Percentiles rank a stretch among this genome's conserved stretches.
These are phyloP conservation scores for Eupithecia inturbata DNA, from an alignment of 2,888 invertebrate species.

Conservation along the genomic window DNA sequence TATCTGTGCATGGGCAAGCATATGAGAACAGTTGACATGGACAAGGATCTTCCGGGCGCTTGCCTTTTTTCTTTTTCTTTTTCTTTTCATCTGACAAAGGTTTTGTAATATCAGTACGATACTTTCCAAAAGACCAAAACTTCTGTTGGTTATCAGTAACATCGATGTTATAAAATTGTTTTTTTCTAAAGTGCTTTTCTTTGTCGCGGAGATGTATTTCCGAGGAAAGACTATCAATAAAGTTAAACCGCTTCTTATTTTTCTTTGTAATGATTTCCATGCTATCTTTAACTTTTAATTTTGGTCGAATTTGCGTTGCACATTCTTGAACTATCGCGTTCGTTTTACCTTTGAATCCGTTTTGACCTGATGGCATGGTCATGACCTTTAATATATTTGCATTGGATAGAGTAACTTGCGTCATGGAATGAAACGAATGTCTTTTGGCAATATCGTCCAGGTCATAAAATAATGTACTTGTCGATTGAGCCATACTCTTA, in stretches of 20 bases:
- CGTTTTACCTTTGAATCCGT: slow-evolving; percentile 53
- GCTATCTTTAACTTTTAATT: slow-evolving; percentile 53
- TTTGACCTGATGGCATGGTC: slow-evolving; percentile 45
- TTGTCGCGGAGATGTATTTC: slow-evolving; percentile 65
- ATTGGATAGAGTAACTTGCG: slow-evolving; percentile 54
- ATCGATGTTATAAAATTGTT: slow-evolving; percentile 48
- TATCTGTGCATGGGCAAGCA: slow-evolving; percentile 65
- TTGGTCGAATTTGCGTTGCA: slow-evolving; percentile 62
- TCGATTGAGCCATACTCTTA: slow-evolving; percentile 57
- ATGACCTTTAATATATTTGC: slow-evolving; percentile 52
- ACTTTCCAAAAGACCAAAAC: slow-evolving; percentile 70
- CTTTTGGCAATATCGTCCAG: slow-evolving; percentile 69
- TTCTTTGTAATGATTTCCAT: slow-evolving; percentile 54
- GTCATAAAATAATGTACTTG: slow-evolving; percentile 74
- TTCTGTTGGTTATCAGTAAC: slow-evolving; percentile 57
- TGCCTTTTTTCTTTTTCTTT: slow-evolving; percentile 54
- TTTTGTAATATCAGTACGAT: slow-evolving; percentile 63
- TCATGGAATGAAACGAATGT: slow-evolving; percentile 65
- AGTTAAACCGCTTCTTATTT: slow-evolving; percentile 49
- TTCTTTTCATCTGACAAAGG: slow-evolving; percentile 61
- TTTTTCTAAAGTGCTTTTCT: slow-evolving; percentile 42
- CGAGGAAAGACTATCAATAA: slow-evolving; percentile 57
- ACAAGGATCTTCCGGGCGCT: slow-evolving; percentile 65
- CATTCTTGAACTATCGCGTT: slow-evolving; percentile 67
- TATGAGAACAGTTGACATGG: slow-evolving; percentile 74